Evolutionary conservation across 1,140 invertebrate genomes (phyloP), one percentile per base, ranked within the genome.

Genomic region (Pararge aegeria): DNA sequence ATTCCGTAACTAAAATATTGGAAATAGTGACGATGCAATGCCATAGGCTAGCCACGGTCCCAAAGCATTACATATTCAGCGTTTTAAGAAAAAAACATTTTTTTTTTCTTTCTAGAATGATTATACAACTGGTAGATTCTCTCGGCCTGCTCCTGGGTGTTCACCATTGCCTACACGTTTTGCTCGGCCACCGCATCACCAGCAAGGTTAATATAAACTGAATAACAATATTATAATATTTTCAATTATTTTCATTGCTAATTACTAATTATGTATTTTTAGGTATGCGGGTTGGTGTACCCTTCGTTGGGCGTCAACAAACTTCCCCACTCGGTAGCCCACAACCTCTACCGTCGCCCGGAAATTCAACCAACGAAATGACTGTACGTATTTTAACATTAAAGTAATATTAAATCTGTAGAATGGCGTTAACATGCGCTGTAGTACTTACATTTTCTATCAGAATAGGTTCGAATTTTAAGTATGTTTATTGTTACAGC

Each of bases 291-390:
- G 88, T 89, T 5, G 87, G 86, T 6, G 88, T 87, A 15, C 78
- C 87, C 7, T 90, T 83, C 50, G 83, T 76, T 15, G 69, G 64
- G 16, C 75, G 88, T 5, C 80, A 89, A 61, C 89, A 91, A 55
- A 90, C 88, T 5, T 91, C 90, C 3, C 90, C 90, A 2, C 77
- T 90, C 5, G 90, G 90, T 10, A 91, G 90, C 63, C 90, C 90
- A 5, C 90, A 91, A 61, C 89, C 90, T 5, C 58, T 90, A 50
- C 89, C 87, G 6, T 91, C 90, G 7, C 89, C 89, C 1, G 89
- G 89, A 48, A 90, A 89, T 61, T 70, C 75, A 9, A 60, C 70
- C 10, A 88, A 83, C 50, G 89, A 90, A 60, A 84, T 90, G 57
- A 73, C 83, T 30, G 86, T 87, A 67, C 71, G 83, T 92, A 4